phyloP scores from a whole-genome alignment of 2,888 invertebrate species.

The Imbricaverruca yamaguchii region DNA sequence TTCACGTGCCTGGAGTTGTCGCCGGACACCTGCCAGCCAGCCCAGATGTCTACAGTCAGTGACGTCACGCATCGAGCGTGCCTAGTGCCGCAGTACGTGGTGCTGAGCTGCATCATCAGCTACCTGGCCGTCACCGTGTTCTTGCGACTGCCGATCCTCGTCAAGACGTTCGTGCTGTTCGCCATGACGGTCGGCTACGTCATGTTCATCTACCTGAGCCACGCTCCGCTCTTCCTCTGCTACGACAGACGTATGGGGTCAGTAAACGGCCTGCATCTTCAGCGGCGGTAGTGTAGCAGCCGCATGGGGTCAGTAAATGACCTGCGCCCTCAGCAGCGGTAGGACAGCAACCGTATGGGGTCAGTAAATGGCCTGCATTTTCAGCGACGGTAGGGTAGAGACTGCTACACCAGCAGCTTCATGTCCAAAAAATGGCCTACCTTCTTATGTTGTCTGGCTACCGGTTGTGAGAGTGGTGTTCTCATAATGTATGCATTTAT shows the following conservation, averaged over 20 bases:
- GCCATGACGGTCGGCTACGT: constrained; percentile 73
- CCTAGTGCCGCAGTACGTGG: constrained; percentile 78
- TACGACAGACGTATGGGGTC: constrained; percentile 71
- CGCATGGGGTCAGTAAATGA: no score
- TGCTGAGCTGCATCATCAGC: constrained; percentile 72
- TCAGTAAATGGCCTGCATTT: background rate
- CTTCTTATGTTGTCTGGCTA: no score
- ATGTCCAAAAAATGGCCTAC: no score
- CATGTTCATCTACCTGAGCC: constrained; percentile 70
- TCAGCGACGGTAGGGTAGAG: no score
- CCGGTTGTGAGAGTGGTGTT: no score
- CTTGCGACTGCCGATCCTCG: constrained; percentile 68
- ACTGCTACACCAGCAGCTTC: no score
- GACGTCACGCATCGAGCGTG: constrained; percentile 62
- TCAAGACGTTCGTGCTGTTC: constrained; percentile 67
- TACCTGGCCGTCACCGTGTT: constrained; percentile 79
- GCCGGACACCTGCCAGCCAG: constrained; percentile 24
- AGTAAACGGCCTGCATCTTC: constrained; percentile 39
- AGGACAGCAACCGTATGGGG: no score
- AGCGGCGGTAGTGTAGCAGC: no score
- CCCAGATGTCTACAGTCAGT: constrained; percentile 35
- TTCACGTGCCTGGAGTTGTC: constrained; percentile 12
- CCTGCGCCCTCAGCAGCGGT: no score
- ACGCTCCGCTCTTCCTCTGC: constrained; percentile 68
- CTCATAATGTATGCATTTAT: no score